Conservation (phyloP, 2,113 vertebrate species). For the Corythaixoides concolor region DNA sequence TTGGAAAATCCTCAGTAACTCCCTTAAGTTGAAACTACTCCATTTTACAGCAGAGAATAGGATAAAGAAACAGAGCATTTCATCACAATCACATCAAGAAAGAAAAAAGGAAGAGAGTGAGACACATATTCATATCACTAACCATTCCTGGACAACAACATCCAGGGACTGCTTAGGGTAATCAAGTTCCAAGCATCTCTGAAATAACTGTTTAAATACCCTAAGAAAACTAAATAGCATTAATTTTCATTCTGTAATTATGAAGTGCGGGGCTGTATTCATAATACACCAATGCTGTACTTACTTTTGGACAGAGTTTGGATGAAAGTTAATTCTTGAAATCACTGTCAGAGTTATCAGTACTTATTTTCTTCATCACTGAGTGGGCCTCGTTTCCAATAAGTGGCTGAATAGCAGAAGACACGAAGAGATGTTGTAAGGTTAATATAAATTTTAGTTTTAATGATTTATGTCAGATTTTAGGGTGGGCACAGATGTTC, state of each 20-base stretch:
- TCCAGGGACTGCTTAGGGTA: background rate
- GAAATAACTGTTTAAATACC: background rate
- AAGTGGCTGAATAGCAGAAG: background rate
- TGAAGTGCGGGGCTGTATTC: background rate
- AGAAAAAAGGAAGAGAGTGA: no score
- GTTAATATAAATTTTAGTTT: background rate
- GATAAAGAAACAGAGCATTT: background rate
- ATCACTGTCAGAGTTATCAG: background rate
- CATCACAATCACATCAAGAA: background rate
- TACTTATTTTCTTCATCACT: background rate
- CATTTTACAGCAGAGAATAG: background rate
- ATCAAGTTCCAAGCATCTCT: background rate
- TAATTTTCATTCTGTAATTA: background rate
- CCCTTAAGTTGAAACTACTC: background rate
- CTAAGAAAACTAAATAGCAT: background rate
- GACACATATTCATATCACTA: background rate
- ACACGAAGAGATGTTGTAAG: background rate
- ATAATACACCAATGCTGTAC: background rate
- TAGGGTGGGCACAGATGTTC: background rate
- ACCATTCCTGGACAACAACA: background rate
- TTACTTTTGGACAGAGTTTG: background rate
- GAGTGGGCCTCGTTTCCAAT: background rate
- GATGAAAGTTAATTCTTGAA: background rate
- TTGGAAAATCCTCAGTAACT: background rate
- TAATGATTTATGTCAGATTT: background rate